Conservation (phyloP, 1,140 invertebrate species). For the Homalodisca vitripennis region DNA sequence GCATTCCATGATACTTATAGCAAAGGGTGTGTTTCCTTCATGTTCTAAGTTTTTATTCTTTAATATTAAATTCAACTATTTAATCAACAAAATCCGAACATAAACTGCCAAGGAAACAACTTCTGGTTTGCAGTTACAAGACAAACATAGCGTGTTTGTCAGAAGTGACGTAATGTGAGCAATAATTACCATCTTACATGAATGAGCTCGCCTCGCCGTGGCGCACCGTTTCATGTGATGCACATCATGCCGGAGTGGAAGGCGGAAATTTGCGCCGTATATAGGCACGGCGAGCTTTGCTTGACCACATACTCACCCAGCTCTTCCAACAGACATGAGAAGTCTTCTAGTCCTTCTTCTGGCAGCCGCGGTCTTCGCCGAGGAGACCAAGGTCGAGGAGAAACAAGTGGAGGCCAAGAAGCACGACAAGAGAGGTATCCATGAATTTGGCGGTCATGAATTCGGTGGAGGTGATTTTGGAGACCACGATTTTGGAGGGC, state of each 20-base stretch:
- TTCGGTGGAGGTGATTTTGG: conserved; percentile 42
- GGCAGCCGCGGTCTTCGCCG: conserved; percentile 9
- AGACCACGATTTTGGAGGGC: neutral
- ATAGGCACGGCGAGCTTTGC: neutral
- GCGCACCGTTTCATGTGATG: neutral
- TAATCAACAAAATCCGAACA: no score
- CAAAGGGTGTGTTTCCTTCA: no score
- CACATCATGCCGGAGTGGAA: neutral
- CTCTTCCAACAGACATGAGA: neutral
- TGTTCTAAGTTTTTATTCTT: no score
- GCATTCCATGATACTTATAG: no score
- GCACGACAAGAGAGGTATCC: conserved; percentile 52
- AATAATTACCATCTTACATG: conserved; percentile 25
- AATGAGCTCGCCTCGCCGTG: no score
- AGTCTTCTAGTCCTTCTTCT: neutral
- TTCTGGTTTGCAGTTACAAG: no score
- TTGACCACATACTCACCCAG: neutral
- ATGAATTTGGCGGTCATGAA: conserved; percentile 42
- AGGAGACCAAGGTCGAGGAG: conserved; percentile 44
- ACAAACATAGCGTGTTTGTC: neutral
- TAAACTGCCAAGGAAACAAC: no score
- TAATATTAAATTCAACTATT: no score
- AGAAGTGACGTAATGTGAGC: conserved; percentile 5
- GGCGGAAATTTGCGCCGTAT: neutral
- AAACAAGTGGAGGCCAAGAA: conserved; percentile 50